Base-by-base conservation (phyloP, 1,140 invertebrate species). In the Zaprionus inermis region DNA sequence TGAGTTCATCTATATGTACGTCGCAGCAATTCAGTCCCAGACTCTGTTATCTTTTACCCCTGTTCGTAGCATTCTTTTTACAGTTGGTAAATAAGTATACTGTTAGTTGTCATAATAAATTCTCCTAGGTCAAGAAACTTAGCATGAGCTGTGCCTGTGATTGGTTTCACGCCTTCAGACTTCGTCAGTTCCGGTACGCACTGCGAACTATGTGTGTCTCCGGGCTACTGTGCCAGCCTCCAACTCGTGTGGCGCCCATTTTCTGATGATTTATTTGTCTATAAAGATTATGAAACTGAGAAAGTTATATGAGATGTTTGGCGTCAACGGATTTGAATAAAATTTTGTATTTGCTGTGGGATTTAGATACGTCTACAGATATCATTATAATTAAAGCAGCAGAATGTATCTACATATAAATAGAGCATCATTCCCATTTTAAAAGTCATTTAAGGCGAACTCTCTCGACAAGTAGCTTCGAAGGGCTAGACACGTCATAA, bases 331-430 rank as follows among this genome's bases (percentile, higher is more conserved):
- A 49, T 73, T 70, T 64, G 78, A 55, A 58, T 75, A 67, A 78
- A 68, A 72, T 61, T 67, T 18, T 36, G 46, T 79, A 44, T 88
- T 79, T 49, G 18, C 2, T 49, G 3, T 22, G 44, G 63, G 83
- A 86, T 79, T 86, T 83, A 88, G 83, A 88, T 86, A 77, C 55
- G 61, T 14, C 16, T 22, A 38, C 14, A 65, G 56, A 46, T 75
- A 55, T 49, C 9, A 14, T 3, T 3, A 32, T 24, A 18, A 36
- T 30, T 36, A n/a, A 28, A 3, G 36, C 22, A 5, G 14, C 28
- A 10, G 18, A 9, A 12, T 20, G 3, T 10, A 44, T 82, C 88
- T 88, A 28, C 30, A 7, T 32, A 88, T 49, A 88, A 83, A 71
- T 34, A 24, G 10, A 49, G 55, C 14, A 38, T 7, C 22, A 11